Percentiles rank a stretch among this genome's conserved stretches.
Evolutionary conservation across 2,888 invertebrate species (phyloP).

Genomic region (Sesia bembeciformis): DNA sequence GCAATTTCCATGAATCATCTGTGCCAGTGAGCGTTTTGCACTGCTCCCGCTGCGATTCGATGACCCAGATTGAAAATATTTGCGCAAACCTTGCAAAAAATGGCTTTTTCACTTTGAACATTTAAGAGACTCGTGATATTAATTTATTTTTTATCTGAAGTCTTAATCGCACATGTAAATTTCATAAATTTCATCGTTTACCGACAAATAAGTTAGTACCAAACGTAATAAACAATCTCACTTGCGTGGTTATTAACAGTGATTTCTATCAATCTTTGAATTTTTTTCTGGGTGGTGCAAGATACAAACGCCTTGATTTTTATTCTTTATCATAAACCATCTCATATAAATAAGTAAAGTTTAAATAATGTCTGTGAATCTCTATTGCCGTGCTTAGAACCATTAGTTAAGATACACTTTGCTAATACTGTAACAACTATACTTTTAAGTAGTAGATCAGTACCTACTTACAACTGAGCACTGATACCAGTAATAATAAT

Average conservation of each 20-base stretch:
- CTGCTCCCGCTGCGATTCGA: slow-evolving; percentile 23
- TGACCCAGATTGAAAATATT: slow-evolving; percentile 60
- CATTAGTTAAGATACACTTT: no score
- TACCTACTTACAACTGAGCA: no score
- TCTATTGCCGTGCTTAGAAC: no score
- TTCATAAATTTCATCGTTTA: neutral
- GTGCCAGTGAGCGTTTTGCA: slow-evolving; percentile 43
- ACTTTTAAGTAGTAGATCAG: no score
- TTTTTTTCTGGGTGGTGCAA: no score
- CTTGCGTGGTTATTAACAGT: neutral
- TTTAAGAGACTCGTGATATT: slow-evolving; percentile 8
- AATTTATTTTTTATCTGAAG: neutral
- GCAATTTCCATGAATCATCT: slow-evolving; percentile 68
- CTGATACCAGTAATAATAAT: no score
- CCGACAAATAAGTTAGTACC: neutral
- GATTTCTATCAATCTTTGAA: no score
- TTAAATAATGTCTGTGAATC: no score
- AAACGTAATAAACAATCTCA: neutral
- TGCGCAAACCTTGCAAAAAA: slow-evolving; percentile 42
- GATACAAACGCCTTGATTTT: no score
- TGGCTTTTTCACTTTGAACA: slow-evolving; percentile 27
- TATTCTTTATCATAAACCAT: no score
- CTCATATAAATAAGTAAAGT: no score
- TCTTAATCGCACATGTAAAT: neutral
- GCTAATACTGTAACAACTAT: no score